Conservation (phyloP, 2,797 vertebrate genomes). For the Acanthurus tractus region DNA sequence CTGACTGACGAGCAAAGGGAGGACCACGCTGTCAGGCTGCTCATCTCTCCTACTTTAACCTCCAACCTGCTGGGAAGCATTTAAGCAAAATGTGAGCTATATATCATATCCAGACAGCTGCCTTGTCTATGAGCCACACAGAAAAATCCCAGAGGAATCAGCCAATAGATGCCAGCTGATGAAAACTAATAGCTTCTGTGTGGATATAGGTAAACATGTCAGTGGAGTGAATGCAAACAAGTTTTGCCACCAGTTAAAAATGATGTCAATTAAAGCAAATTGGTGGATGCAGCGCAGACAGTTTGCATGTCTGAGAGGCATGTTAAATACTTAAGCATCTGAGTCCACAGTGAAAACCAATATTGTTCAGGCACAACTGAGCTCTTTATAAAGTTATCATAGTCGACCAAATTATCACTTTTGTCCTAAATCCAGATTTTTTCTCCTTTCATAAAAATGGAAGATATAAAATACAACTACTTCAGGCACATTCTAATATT, state of each 20-base stretch:
- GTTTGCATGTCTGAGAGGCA: background rate
- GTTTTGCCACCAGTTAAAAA: slow-evolving; percentile 27
- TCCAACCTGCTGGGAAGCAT: slow-evolving; percentile 41
- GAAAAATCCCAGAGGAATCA: slow-evolving; percentile 4
- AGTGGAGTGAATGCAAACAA: slow-evolving; percentile 31
- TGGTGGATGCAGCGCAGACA: background rate
- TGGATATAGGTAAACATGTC: slow-evolving; percentile 13
- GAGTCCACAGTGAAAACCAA: background rate
- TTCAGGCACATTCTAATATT: background rate
- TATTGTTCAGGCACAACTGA: background rate
- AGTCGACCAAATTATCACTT: background rate
- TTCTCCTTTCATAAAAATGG: background rate
- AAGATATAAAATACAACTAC: background rate
- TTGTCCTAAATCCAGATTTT: background rate
- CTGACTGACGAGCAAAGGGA: slow-evolving; percentile 39
- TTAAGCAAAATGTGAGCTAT: slow-evolving; percentile 22
- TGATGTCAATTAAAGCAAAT: slow-evolving; percentile 19
- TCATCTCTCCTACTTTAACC: slow-evolving; percentile 40
- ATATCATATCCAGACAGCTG: slow-evolving; percentile 17
- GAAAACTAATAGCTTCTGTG: slow-evolving; percentile 11
- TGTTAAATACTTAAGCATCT: slow-evolving; percentile 6
- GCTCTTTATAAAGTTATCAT: background rate
- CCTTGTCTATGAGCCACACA: slow-evolving; percentile 3
- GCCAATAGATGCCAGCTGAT: slow-evolving; percentile 12
- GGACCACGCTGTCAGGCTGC: slow-evolving; percentile 40